Evolutionary conservation across 2,888 invertebrate genomes (phyloP).

Genomic region (Ormyrus rosae): DNA sequence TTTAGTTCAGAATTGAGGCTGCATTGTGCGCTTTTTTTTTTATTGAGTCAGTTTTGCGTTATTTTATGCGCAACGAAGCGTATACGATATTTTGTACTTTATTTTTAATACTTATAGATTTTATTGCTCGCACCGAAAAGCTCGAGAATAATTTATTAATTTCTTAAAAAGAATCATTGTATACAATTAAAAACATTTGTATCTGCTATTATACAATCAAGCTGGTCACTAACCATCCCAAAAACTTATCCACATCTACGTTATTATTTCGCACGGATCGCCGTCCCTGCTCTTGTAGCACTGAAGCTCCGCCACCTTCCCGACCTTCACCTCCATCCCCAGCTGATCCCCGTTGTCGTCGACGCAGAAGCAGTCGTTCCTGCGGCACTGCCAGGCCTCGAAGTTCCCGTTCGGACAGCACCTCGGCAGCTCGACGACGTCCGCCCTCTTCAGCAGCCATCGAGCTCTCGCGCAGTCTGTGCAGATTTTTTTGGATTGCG

Average conservation of each 20-base stretch:
- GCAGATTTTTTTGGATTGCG: conserved; percentile 57
- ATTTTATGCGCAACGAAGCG: too few relatives aligned
- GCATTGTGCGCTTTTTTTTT: too few relatives aligned
- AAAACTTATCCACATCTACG: too few relatives aligned
- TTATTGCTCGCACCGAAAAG: too few relatives aligned
- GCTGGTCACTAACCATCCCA: too few relatives aligned
- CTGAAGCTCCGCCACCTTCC: conserved; percentile 50
- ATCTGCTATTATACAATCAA: too few relatives aligned
- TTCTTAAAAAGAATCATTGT: too few relatives aligned
- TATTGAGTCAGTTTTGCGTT: too few relatives aligned
- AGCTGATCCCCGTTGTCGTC: conserved; percentile 80
- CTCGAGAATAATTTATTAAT: too few relatives aligned
- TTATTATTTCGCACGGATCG: conserved; percentile 42
- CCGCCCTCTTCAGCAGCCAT: conserved; percentile 73
- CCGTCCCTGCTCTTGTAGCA: conserved; percentile 59
- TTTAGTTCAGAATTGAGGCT: background rate
- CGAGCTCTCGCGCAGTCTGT: conserved; percentile 81
- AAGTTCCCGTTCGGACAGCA: conserved; percentile 83
- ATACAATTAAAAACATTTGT: too few relatives aligned
- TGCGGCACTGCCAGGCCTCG: conserved; percentile 79
- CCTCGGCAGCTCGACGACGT: conserved; percentile 76
- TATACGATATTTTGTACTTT: too few relatives aligned
- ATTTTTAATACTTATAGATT: too few relatives aligned
- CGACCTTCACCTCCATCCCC: conserved; percentile 69
- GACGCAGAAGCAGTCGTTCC: conserved; percentile 81